Evolutionary conservation across 2,888 invertebrate genomes (phyloP), one percentile per base, ranked within the genome.

Genomic region (Rhogogaster chlorosoma): DNA sequence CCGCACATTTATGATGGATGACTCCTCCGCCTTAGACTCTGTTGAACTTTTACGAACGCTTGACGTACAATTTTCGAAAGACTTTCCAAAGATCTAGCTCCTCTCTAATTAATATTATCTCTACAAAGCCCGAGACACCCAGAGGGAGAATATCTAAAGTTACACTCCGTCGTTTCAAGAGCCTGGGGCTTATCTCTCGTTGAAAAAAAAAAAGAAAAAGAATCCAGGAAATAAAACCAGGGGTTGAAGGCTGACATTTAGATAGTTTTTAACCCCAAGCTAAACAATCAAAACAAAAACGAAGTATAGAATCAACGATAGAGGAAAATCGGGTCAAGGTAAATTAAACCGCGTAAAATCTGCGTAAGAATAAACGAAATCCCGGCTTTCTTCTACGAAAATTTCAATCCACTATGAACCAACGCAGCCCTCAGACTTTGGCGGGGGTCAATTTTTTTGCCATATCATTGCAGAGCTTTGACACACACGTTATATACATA

Each of bases 1-100:
- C 38, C 9, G 53, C 18, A 77, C 45, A 77, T 77, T 77, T 45
- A 77, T 77, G 77, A 77, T 49, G 26, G 77, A 77, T 77, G 77
- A 49, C 10, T 45, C 49, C 53, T n/a, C 32, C 77, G 15, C 77
- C 38, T 18, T 10, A 29, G 71, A 73, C 71, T 73, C 71, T 2
- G 15, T 15, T 32, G 22, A 73, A 73, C 71, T 73, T 73, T 70
- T 70, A 29, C 29, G 32, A 70, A 29, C 70, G 12, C 22, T 18
- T 42, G 71, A 73, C 71, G 71, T 22, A 61, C 42, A 42, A 42
- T 73, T 42, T 42, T 61, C 61, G 38, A n/a, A 38, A 22, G 38
- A 73, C n/a, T 73, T 73, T 73, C 18, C 38, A 73, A 73, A 73
- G 42, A 73, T 42, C 38, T 29, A 29, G 71, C 22, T 10, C 71